Base-by-base conservation (phyloP, 2,888 invertebrate species). In the Apamea monoglypha region DNA sequence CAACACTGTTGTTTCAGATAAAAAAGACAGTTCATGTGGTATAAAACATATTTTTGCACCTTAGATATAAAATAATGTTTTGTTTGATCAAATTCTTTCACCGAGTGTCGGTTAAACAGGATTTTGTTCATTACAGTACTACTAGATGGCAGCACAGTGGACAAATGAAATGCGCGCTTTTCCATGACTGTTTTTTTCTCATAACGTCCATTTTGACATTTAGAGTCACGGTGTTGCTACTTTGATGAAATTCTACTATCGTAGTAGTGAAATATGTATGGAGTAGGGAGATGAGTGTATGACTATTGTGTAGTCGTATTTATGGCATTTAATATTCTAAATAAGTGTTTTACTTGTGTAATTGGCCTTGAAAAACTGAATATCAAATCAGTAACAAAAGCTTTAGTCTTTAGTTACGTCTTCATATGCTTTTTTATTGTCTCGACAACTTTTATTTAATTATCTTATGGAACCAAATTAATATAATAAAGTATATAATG, bases 131-230 rank as follows among this genome's bases (percentile, higher is more conserved):
- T 7, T 56, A 7, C 32, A 25, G n/a, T n/a, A 44, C 59, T 75
- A 81, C 89, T 82, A 96, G 96, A 94, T 94, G 95, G 94, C 95
- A 93, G 91, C 90, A 90, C 86, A 56, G 32, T 21, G 16, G 44
- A 59, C 71, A 74, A 80, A 89, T 87, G 88, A 92, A 94, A 91
- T 93, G 93, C 94, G 94, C 95, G 94, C 92, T 93, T 93, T 94
- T 93, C 91, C 86, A 79, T 88, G 89, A 92, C 92, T 91, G 90
- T 87, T 91, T 92, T 91, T 83, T 88, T 81, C 84, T 79, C 83
- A 16, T 80, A 91, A 91, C 89, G 91, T 92, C 88, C 88, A 84
- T 86, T 91, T 92, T 94, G 95, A 95, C 95, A 88, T 92, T 90
- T 88, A 18, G 47, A 32, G n/a, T 1, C 0, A 0, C 5, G 61